These are phyloP conservation scores for Peucedramus taeniatus DNA, from an alignment of 2,113 vertebrate species.

Conservation along the genomic window DNA sequence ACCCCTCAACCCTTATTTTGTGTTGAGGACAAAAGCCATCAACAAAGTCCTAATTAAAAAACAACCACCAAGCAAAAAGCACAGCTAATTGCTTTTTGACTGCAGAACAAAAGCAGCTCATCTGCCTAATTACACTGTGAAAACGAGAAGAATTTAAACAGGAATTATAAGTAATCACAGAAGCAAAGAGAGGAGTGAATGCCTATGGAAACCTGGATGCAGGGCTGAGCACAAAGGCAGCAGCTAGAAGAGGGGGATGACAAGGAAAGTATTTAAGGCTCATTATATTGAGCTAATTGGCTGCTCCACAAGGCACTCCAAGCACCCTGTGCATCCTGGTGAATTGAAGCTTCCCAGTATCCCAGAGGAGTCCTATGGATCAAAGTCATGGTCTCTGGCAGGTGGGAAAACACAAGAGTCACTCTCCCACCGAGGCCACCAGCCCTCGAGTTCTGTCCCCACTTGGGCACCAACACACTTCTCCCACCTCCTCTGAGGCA, in stretches of 20 bases:
- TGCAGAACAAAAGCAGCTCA: constrained; percentile 26
- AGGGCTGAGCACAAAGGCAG: neutral
- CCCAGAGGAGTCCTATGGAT: neutral
- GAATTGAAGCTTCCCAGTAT: neutral
- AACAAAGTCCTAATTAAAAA: constrained; percentile 52
- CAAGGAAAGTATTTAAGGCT: neutral
- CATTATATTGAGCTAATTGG: neutral
- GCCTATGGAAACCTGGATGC: neutral
- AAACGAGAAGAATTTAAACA: constrained; percentile 57
- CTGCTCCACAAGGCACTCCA: neutral
- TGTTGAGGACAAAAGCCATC: constrained; percentile 23
- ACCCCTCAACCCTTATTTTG: neutral
- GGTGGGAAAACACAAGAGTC: fast-evolving
- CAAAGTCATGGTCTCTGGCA: neutral
- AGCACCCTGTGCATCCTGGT: neutral
- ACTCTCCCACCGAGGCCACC: fast-evolving
- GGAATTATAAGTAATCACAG: constrained; percentile 34
- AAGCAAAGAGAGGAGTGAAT: neutral
- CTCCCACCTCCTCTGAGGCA: neutral
- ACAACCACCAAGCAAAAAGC: constrained; percentile 34
- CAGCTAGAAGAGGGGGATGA: neutral
- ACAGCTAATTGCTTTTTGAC: constrained; percentile 62
- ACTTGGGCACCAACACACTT: fast-evolving
- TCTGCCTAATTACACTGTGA: constrained; percentile 45
- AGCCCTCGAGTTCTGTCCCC: fast-evolving